Evolutionary conservation across 2,888 invertebrate species (phyloP), one percentile per base, ranked within the genome.

Genomic region (Eupithecia vulgata): DNA sequence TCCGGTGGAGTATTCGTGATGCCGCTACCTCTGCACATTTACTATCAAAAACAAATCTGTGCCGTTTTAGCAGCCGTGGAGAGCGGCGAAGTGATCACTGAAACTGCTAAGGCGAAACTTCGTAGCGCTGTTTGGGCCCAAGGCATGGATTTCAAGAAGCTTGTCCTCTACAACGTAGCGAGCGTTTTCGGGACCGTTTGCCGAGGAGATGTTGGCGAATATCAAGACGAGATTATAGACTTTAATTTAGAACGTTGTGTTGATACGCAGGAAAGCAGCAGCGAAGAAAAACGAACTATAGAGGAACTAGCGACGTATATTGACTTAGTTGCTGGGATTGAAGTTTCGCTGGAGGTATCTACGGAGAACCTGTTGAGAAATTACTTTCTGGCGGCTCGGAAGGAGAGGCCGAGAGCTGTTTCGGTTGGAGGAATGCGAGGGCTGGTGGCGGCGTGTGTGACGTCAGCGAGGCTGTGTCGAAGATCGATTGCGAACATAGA

Each of bases 121-220:
- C 85, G 84, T 71, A 81, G 88, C 70, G 91, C 93, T 1, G 85
- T 94, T 59, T 94, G 94, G 94, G 91, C 91, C 0, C 91, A 91
- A 78, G 91, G 91, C 10, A 89, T 85, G 82, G 88, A 93, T 77
- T 89, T 90, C 12, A 93, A 92, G 78, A 94, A 91, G 81, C 86
- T 87, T 37, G 78, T 81, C 13, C 73, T 93, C 3, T 83, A 83
- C 67, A 92, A 94, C 62, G 83, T 93, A 4, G 90, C 90, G 6
- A 90, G 83, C 72, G 85, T 94, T 4, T 94, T 94, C 70, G 91
- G 92, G 5, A 87, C 86, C 13, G 84, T 91, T 30, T 90, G 90
- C 72, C 85, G 91, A 45, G 93, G 91, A 5, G 93, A 94, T 78
- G 84, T 81, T 48, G 87, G 89, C 0, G 90, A 93, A 75, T 85